Conservation (phyloP, 2,888 invertebrate species). For the Morinoia aosen region DNA sequence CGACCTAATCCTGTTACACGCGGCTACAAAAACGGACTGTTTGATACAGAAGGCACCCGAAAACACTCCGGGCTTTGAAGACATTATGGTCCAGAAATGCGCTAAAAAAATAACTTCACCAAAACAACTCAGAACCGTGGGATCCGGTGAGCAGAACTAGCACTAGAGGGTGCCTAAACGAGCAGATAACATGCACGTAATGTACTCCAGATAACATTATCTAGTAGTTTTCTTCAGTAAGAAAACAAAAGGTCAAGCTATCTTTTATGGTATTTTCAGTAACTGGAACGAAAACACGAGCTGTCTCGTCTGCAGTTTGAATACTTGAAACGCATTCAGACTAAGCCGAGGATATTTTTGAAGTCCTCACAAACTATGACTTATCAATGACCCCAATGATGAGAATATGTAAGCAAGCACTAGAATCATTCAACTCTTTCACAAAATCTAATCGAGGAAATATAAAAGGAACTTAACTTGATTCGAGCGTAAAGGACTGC, state of each 20-base stretch:
- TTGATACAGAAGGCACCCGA: background rate
- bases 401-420: background rate
- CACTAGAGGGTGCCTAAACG: background rate
- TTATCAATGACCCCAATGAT: background rate
- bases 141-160: background rate
- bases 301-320: too few species aligned
- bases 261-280: background rate
- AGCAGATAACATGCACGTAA: background rate
- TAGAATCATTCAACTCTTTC: background rate
- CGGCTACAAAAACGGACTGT: background rate
- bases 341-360: background rate
- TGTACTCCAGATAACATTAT: background rate
- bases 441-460: background rate
- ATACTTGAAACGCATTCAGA: background rate
- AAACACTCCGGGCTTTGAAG: background rate
- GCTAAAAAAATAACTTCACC: background rate
- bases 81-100: background rate
- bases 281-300: background rate
- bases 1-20: background rate
- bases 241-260: background rate
- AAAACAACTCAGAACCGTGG: background rate
- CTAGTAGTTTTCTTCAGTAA: background rate
- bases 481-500: background rate
- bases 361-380: background rate
- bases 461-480: background rate